Evolutionary conservation across 2,797 vertebrate genomes (phyloP), one percentile per base, ranked within the genome.

Genomic region (Megalops cyprinoides): DNA sequence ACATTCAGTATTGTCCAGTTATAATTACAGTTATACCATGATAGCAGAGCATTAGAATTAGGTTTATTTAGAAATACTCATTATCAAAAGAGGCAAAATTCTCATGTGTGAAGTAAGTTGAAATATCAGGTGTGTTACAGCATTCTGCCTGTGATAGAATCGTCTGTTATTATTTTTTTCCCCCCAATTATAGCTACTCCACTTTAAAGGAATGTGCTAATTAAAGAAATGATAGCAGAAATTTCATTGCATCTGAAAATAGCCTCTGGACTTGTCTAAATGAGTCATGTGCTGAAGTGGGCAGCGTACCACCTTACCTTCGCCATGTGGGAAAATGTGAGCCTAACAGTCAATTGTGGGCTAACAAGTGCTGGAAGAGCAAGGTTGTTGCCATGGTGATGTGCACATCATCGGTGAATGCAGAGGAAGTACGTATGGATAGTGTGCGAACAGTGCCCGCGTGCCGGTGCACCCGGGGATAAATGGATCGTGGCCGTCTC

Each of bases 341-440:
- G 67, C 49, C 4, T 71, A 55, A 31, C 39, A 71, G 71, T 79
- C 77, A 37, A 39, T 69, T 60, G 53, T 25, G 46, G 62, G n/a
- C 44, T 65, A 62, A 28, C 55, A 62, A 78, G n/a, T 62, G 56
- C 62, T 49, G 51, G 25, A 78, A 79, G 62, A 79, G 49, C 18
- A 79, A 44, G 67, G 67, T 44, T 71, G 78, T 79, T 62, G 7
- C 78, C 67, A 79, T 79, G 71, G 78, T 79, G 79, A 79, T 78
- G 23, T 18, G 20, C 37, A 75, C 69, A 74, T 80, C 49, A 56
- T 31, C 42, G 4, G 1, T 46, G 71, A 80, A 73, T 65, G 15
- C 20, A 37, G 51, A 75, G 25, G 53, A 44, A 71, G 46, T 28
- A 15, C 25, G 25, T 34, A 48, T 10, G 25, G 14, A 7, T 62